Conservation (phyloP, 37 sponge, comb jelly and placozoan genomes). For the Corticium candelabrum region DNA sequence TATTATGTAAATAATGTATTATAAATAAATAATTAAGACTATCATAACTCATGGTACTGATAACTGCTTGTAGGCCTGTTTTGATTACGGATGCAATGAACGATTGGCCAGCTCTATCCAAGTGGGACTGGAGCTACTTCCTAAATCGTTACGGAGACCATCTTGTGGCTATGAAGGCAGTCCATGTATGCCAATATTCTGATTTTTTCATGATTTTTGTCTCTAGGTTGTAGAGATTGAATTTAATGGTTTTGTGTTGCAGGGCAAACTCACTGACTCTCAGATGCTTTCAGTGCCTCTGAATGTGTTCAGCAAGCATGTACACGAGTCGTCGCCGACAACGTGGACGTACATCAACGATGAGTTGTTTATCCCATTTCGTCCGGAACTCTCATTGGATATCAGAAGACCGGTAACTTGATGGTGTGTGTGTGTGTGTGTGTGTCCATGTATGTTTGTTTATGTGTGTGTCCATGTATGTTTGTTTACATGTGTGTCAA, state of each 20-base stretch:
- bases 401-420: not conserved
- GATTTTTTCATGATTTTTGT: too few relatives aligned
- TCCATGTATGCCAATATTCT: too few relatives aligned
- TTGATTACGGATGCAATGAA: not conserved
- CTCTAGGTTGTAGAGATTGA: too few relatives aligned
- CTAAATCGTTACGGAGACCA: not conserved
- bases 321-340: not conserved
- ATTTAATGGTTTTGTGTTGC: too few relatives aligned
- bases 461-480: too few relatives aligned
- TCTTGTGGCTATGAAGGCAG: not conserved
- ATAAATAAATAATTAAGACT: not conserved
- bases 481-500: too few relatives aligned
- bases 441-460: too few relatives aligned
- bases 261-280: not conserved
- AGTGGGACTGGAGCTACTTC: not conserved
- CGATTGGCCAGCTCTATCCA: not conserved
- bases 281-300: not conserved
- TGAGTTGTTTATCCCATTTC: not conserved
- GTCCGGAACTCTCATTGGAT: not conserved
- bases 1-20: too few relatives aligned
- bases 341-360: slow-evolving; percentile 5
- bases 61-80: not conserved
- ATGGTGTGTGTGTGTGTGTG: too few relatives aligned
- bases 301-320: not conserved
- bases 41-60: not conserved